Evolutionary conservation across 2,888 invertebrate species (phyloP), one percentile per base, ranked within the genome.

Genomic region (Eupithecia dodoneata): DNA sequence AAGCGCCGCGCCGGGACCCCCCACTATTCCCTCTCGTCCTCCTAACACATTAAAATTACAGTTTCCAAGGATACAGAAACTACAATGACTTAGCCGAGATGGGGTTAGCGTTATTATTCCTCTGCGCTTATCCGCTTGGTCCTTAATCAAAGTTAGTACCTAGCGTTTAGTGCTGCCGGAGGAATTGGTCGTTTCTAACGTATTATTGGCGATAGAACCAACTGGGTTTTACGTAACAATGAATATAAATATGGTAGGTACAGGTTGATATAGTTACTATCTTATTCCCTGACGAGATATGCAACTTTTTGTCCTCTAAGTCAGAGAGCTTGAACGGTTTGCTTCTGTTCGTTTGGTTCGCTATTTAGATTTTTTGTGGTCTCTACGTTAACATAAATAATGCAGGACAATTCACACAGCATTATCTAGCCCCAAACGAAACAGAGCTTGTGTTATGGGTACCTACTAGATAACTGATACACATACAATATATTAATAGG

Each of bases 81-180:
- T 90, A 89, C 88, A 89, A 90, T 89, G 91, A 91, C 90, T 91
- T 91, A 90, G 89, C 85, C 86, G 87, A 89, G 91, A 91, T 87
- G 89, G 89, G 92, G 89, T 90, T 90, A 90, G 85, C 86, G 91
- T 92, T 94, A 94, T 93, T 93, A 92, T 92, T 92, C 93, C 93
- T 93, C 90, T 91, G 93, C 90, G 92, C 84, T 91, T 85, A 86
- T 87, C 88, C 86, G 86, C 84, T 82, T 83, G 87, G 88, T 90
- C 90, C 91, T 92, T 93, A 92, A 93, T 93, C 93, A 93, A 93
- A 93, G 90, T 93, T 93, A 93, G 92, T 92, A 92, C 89, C 84
- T 87, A 88, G 85, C 88, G 85, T 88, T 87, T 85, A 87, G 86
- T 87, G 86, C 86, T 86, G 84, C 85, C 87, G 80, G 86, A 85